Base-by-base conservation (phyloP, 2,113 vertebrate genomes). In the Sisor rabdophorus region DNA sequence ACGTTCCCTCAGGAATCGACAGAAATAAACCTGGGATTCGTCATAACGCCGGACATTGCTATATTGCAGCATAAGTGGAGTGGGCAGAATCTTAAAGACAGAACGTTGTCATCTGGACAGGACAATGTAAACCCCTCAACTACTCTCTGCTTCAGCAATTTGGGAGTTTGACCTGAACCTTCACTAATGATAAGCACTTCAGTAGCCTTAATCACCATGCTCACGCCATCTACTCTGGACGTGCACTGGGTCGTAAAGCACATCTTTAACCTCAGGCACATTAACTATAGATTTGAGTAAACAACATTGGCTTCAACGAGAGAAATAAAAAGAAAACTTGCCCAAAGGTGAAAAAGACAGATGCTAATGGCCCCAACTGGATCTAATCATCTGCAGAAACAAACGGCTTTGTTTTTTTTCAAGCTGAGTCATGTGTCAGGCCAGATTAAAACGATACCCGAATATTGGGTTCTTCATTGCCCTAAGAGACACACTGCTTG, bases 351-450 rank as follows among this genome's bases (percentile, higher is more conserved):
- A 60, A 79, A 60, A 52, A 36, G 22, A 63, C 59, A 77, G 86
- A 88, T 73, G 88, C 70, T 68, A 85, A 86, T 83, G 82, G 87
- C 89, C 87, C 89, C 85, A 78, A 87, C 83, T 58, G 65, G 87
- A 90, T 89, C 88, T 88, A 86, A 88, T 85, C 84, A 89, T 91
- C 87, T 82, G 84, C 85, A 86, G 88, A 88, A 88, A 88, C 86
- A 88, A 89, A 89, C 84, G 52, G 26, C 85, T 84, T 84, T 32
- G n/a, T 81, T 86, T 86, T 87, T 76, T 75, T 71, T 87, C 83
- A 85, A 81, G 89, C 89, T 92, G 90, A 93, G 90, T 93, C 92
- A 93, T 87, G 84, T 88, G 87, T 93, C 92, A 89, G 85, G 86
- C 87, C 86, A 87, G 88, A 93, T 92, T 92, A 93, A 89, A 90